phyloP scores from a whole-genome alignment of 2,113 vertebrate species.

The Sitta europaea region DNA sequence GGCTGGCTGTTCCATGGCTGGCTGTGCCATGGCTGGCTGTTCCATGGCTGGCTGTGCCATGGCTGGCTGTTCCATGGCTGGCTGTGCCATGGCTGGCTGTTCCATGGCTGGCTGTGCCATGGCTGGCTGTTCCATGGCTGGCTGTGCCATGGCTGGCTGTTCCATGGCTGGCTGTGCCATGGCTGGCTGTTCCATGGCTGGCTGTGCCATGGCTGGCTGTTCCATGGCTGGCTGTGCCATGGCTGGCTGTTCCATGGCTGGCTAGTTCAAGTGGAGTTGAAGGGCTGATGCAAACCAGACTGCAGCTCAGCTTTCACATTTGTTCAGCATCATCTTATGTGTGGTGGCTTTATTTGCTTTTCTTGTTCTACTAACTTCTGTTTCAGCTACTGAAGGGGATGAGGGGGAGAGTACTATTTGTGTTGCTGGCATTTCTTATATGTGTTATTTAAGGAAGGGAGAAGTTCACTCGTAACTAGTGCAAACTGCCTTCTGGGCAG shows the following conservation, averaged over 20 bases:
- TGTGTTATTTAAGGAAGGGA: not conserved
- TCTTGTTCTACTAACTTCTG: not conserved
- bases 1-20: not conserved
- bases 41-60: not conserved
- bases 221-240: not conserved
- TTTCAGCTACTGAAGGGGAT: not conserved
- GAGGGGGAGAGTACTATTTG: not conserved
- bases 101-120: not conserved
- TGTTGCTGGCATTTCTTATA: not conserved
- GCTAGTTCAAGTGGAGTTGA: not conserved
- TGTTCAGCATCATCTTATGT: fast-evolving
- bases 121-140: not conserved
- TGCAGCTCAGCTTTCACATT: not conserved
- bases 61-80: not conserved
- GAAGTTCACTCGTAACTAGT: not conserved
- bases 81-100: no score
- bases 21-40: no score
- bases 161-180: not conserved
- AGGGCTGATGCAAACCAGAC: not conserved
- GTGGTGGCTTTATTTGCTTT: not conserved
- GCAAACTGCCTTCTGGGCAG: not conserved
- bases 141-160: no score
- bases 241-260: not conserved
- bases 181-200: not conserved
- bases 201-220: no score